phyloP scores from a whole-genome alignment of 2,113 vertebrate genomes.

The Ochotona princeps region DNA sequence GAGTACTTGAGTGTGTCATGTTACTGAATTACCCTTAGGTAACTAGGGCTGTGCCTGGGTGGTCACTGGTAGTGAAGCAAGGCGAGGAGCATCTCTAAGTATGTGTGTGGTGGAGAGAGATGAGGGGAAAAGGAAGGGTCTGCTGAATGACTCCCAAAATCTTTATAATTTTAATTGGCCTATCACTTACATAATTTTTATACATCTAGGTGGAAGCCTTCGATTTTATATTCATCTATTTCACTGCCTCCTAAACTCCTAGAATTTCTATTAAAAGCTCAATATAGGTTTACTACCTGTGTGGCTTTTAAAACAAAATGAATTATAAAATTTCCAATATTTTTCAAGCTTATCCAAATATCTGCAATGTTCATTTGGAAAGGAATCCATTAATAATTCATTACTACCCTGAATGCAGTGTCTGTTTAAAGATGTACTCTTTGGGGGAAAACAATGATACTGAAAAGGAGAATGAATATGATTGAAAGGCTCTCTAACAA shows the following conservation, averaged over 20 bases:
- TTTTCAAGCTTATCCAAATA: slow-evolving; percentile 42
- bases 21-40: slow-evolving; percentile 75
- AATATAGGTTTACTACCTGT: slow-evolving; percentile 64
- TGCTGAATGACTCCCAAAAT: background rate
- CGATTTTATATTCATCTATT: slow-evolving; percentile 60
- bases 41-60: slow-evolving; percentile 64
- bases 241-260: slow-evolving; percentile 53
- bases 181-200: slow-evolving; percentile 50
- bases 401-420: slow-evolving; percentile 53
- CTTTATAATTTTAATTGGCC: slow-evolving; percentile 48
- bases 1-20: slow-evolving; percentile 29
- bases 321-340: slow-evolving; percentile 65
- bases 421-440: slow-evolving; percentile 14
- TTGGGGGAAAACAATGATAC: slow-evolving; percentile 46
- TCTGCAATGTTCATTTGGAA: slow-evolving; percentile 59
- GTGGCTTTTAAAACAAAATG: slow-evolving; percentile 68
- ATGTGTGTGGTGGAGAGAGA: slow-evolving; percentile 18
- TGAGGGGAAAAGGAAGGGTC: slow-evolving; percentile 8
- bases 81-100: slow-evolving; percentile 12
- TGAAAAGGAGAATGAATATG: slow-evolving; percentile 49
- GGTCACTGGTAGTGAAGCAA: slow-evolving; percentile 28
- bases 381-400: slow-evolving; percentile 65
- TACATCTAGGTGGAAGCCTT: slow-evolving; percentile 54
- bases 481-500: slow-evolving; percentile 40
- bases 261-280: slow-evolving; percentile 52